These are phyloP conservation scores for Rhinoraja longicauda DNA, from an alignment of 2,797 vertebrate species.

Conservation along the genomic window DNA sequence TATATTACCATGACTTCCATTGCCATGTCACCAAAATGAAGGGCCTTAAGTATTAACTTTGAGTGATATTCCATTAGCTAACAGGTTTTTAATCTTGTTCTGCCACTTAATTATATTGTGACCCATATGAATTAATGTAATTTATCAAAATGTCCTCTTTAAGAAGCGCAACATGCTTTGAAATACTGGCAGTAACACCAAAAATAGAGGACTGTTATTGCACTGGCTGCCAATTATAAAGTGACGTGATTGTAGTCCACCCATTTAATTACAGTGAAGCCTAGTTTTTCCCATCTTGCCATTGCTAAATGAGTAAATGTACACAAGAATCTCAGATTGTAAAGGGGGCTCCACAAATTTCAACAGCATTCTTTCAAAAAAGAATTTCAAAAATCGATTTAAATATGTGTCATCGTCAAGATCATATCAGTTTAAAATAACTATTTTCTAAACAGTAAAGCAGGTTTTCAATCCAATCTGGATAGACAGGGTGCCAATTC, in stretches of 20 bases:
- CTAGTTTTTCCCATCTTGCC: neutral
- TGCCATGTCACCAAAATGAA: neutral
- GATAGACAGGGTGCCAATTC: neutral
- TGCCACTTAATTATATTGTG: neutral
- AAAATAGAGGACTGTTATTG: neutral
- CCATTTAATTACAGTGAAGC: neutral
- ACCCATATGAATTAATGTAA: neutral
- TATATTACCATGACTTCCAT: neutral
- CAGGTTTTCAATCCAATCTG: neutral
- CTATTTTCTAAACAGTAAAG: neutral
- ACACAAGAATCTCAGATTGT: neutral
- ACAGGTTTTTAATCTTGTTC: neutral
- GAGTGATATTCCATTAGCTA: neutral
- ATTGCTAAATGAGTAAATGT: neutral
- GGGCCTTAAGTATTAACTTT: neutral
- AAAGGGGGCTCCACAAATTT: neutral
- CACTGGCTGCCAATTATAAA: neutral
- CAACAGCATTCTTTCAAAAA: neutral
- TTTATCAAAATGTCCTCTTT: neutral
- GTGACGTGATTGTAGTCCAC: neutral
- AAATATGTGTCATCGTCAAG: neutral
- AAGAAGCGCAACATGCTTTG: neutral
- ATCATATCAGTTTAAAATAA: neutral
- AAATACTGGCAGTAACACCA: neutral
- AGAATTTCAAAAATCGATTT: no score